These are phyloP conservation scores for Lepus townsendii DNA, from an alignment of 2,797 vertebrate species.

Conservation along the genomic window DNA sequence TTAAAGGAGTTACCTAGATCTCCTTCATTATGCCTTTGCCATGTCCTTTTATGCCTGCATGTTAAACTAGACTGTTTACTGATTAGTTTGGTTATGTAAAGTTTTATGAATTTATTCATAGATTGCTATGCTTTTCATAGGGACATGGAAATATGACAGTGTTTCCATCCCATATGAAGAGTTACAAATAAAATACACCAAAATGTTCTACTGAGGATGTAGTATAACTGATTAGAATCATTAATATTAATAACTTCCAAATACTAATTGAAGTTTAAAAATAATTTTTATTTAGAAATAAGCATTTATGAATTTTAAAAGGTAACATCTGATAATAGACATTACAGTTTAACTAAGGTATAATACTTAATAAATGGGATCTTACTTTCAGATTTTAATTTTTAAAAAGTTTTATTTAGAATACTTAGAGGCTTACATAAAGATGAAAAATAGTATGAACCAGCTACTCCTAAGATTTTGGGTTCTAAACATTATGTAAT, in stretches of 20 bases:
- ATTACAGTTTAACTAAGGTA: conserved; percentile 51
- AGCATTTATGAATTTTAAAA: conserved; percentile 38
- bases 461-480: background rate
- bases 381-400: background rate
- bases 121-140: conserved; percentile 21
- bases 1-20: conserved; percentile 56
- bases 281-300: conserved; percentile 52
- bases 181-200: conserved; percentile 56
- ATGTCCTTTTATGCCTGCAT: conserved; percentile 37
- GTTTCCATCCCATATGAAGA: conserved; percentile 37
- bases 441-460: conserved; percentile 38
- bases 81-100: conserved; percentile 58
- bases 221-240: background rate
- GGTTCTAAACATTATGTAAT: conserved; percentile 35
- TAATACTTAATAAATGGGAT: conserved; percentile 35
- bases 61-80: conserved; percentile 36
- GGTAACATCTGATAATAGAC: conserved; percentile 42
- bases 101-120: conserved; percentile 64
- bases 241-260: conserved; percentile 45
- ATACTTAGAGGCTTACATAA: conserved; percentile 52
- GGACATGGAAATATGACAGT: conserved; percentile 43
- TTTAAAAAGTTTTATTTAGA: conserved; percentile 14
- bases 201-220: background rate
- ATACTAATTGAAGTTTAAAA: conserved; percentile 32
- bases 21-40: conserved; percentile 2